A percentile compares a stretch with the other conserved stretches of the same genome.
phyloP scores from a whole-genome alignment of 2,888 invertebrate genomes.

The Troides aeacus region DNA sequence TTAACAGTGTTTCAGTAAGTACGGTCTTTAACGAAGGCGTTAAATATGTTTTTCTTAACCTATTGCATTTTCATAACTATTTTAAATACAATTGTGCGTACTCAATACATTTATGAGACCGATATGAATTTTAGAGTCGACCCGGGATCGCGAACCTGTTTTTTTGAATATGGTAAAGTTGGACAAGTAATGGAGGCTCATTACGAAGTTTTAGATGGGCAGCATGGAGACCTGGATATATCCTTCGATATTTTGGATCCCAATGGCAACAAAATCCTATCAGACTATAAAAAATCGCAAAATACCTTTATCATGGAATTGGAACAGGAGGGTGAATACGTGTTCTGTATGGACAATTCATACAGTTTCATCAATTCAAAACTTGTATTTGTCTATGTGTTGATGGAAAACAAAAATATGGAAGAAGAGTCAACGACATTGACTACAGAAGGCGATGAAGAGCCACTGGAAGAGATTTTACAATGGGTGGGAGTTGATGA shows the following conservation, averaged over 20 bases:
- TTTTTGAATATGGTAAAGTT: conserved; percentile 58
- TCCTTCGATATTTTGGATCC: conserved; percentile 86
- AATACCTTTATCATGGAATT: conserved; percentile 83
- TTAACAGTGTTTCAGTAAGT: conserved; percentile 12
- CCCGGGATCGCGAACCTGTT: conserved; percentile 60
- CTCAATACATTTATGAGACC: conserved; percentile 51
- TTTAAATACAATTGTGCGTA: conserved; percentile 35
- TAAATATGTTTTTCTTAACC: conserved; percentile 35
- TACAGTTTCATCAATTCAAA: conserved; percentile 90
- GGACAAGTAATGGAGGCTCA: conserved; percentile 65
- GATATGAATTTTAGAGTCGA: conserved; percentile 66
- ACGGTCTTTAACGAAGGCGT: neutral
- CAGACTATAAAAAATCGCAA: conserved; percentile 85
- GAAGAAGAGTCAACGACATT: conserved; percentile 48
- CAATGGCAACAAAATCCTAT: conserved; percentile 78
- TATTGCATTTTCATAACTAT: conserved; percentile 29
- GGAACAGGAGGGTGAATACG: conserved; percentile 85
- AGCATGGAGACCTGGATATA: conserved; percentile 90
- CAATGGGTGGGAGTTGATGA: conserved; percentile 59
- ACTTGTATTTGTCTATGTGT: conserved; percentile 88
- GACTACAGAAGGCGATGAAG: conserved; percentile 47
- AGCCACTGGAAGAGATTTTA: conserved; percentile 49
- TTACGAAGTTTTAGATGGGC: conserved; percentile 86
- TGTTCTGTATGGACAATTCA: conserved; percentile 92
- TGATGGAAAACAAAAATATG: conserved; percentile 80